Conservation (phyloP, 2,888 invertebrate species). For the Zele albiditarsus region DNA sequence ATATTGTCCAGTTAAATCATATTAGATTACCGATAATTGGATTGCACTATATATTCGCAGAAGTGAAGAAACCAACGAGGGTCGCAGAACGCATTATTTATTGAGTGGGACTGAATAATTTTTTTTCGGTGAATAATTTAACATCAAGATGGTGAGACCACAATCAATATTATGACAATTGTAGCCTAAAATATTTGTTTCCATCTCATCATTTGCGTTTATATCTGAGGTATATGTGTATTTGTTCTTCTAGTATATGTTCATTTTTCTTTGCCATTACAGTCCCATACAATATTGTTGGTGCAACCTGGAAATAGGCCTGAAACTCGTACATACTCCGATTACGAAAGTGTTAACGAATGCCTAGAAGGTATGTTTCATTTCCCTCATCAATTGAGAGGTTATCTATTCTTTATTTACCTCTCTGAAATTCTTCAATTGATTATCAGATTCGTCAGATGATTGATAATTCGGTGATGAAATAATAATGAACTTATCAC, state of each 20-base stretch:
- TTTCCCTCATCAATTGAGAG: background rate
- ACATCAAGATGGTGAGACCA: slow-evolving; percentile 29
- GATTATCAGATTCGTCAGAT: background rate
- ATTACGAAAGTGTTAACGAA: slow-evolving; percentile 98
- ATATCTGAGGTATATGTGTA: background rate
- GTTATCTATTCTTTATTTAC: background rate
- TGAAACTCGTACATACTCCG: slow-evolving; percentile 97
- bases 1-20: background rate
- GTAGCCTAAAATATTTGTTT: slow-evolving; percentile 25
- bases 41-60: background rate
- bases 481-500: background rate
- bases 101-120: background rate
- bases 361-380: slow-evolving; percentile 91
- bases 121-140: background rate
- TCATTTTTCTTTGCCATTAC: slow-evolving; percentile 40
- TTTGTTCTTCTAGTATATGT: background rate
- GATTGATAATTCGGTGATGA: background rate
- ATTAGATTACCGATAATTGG: slow-evolving; percentile 3
- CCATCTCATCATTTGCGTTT: background rate
- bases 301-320: slow-evolving; percentile 95
- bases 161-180: slow-evolving; percentile 26
- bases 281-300: slow-evolving; percentile 97
- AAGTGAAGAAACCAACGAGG: background rate
- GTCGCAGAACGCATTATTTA: background rate
- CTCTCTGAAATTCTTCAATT: background rate